Evolutionary conservation across 2,113 vertebrate genomes (phyloP), one percentile per base, ranked within the genome.

Genomic region (Melanostigma gelatinosum): DNA sequence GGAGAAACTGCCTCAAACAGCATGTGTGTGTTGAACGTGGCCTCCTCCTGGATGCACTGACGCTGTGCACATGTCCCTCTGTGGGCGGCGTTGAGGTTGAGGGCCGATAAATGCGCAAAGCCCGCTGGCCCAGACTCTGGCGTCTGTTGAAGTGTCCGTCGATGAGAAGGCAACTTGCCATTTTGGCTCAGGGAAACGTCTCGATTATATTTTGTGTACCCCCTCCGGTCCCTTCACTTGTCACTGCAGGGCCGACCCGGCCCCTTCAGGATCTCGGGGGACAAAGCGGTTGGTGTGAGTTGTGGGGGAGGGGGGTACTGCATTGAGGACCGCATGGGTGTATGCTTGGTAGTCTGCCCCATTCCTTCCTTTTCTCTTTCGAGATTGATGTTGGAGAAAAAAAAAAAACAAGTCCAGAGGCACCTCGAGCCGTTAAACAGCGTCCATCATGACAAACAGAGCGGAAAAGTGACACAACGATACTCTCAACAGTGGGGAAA

Each of bases 381-480:
- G 32, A 77, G 58, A 55, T 34, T 20, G 66, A 82, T 48, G 60
- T 48, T 6, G 58, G 38, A 55, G 36, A 57, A 77, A 65, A 77
- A n/a, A n/a, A 29, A 29, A 61, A 86, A 24, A 63, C 12, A 52
- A 76, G 75, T 71, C 80, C 74, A 63, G 71, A 72, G 66, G 71
- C 61, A 2, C 74, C 32, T 71, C 1, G 38, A 87, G 87, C 70
- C 44, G 15, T 61, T 67, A 58, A 69, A 79, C 86, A 87, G 80
- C 27, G 63, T 83, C 80, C 64, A 57, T 87, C 66, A 72, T 74
- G 72, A 82, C 63, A 68, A 71, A 77, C 79, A 82, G 80, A 85
- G 80, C 69, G 44, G 79, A 73, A 76, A 52, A 67, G 74, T 70
- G 73, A 84, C 27, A 75, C 61, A 68, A 82, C 77, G 27, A 73